Base-by-base conservation (phyloP, 2,113 vertebrate species). In the Dicrurus megarhynchus region DNA sequence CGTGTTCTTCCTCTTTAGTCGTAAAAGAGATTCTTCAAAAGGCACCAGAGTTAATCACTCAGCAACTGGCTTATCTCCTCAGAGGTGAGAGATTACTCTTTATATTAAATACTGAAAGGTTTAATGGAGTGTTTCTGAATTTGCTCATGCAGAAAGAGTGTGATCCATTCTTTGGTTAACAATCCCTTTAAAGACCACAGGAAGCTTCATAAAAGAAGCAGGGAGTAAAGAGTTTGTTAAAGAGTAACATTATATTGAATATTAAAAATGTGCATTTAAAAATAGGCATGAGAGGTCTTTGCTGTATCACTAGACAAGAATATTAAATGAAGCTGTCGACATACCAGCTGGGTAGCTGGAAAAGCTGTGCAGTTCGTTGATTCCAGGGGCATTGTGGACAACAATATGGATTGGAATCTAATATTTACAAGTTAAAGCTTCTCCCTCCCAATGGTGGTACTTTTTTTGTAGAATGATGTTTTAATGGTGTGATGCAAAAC, bases 91-190 rank as follows among this genome's bases (percentile, higher is more conserved):
- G 96, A 98, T 97, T 95, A 91, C 89, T 93, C 97, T 98, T 97
- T 96, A 96, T 96, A 86, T 97, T 97, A 97, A 98, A 97, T 97
- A 98, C 97, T 97, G 96, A 95, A 98, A 98, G 97, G 98, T 97
- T 98, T 99, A 99, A 99, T 99, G 99, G 98, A 98, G 98, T 99
- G 98, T 97, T 98, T 98, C 98, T 95, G 87, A 95, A 98, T 97
- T 98, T 98, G 97, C 92, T 98, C 98, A 98, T 98, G 98, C 98
- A 98, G 98, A 98, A 97, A 98, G 95, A 98, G 97, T 98, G 95
- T 64, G 98, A 98, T 98, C 98, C 98, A 98, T 98, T 98, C 98
- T 98, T 99, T 98, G 98, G 98, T 99, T 99, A 99, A 99, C 99
- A 98, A 98, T 98, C 98, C 98, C 98, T 98, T 98, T 95, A 97